Base-by-base conservation (phyloP, 2,888 invertebrate genomes). In the Stenurella melanura region DNA sequence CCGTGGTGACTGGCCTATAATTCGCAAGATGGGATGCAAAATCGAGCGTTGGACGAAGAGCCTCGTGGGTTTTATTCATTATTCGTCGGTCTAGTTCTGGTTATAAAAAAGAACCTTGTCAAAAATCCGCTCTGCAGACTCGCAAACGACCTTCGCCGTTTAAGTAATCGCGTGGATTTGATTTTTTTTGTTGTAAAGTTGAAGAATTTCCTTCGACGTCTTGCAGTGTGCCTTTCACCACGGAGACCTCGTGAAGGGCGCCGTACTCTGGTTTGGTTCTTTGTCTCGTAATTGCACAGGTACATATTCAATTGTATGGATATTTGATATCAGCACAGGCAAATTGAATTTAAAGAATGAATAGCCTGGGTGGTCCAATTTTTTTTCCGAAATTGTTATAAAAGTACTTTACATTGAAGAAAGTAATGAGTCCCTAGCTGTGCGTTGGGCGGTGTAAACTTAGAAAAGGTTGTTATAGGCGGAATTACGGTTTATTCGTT, bases 61-160 rank as follows among this genome's bases (percentile, higher is more conserved):
- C 17, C 10, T 17, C 18, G 67, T 67, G 54, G 21, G 67, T 54
- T 54, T 66, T 10, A 64, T 34, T 56, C 19, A 9, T 9, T 67
- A 10, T 15, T 15, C n/a, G 9, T 54, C 12, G 15, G 21, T 56
- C 21, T 54, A 67, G 67, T 26, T 67, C 17, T 30, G 19, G 54
- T 67, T 54, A 56, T 19, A 69, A 69, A 68, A 58, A 69, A 69
- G 57, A 34, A 69, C 69, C 69, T 69, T 69, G 69, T 69, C 69
- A 69, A 69, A 69, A 69, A 69, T 69, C 57, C 57, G 58, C 69
- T 18, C 6, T 12, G 58, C 69, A 57, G 69, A 18, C 34, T 69
- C 18, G 42, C 19, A 10, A 69, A 15, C 57, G 69, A 11, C 57
- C 69, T 69, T 69, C 69, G 19, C 5, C 38, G 17, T 38, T 19